Evolutionary conservation across 1,140 invertebrate species (phyloP), one percentile per base, ranked within the genome.

Genomic region (Drosophila cardini): DNA sequence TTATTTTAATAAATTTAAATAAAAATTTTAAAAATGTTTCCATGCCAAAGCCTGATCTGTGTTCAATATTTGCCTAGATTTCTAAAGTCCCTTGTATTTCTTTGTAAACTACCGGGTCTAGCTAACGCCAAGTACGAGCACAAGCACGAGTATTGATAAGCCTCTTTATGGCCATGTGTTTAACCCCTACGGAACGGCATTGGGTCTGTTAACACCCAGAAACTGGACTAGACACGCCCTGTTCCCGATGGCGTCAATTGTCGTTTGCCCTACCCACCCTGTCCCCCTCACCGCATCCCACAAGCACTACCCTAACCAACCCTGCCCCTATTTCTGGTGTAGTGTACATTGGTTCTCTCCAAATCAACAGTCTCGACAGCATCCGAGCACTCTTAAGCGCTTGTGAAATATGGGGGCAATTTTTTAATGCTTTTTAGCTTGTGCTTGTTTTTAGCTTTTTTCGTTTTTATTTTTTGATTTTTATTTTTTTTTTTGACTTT

Each of bases 141-240:
- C 11, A 11, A 38, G 36, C 11, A 50, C 26, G 18, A 34, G 36
- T 42, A n/a, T 40, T 67, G 55, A 58, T 58, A 72, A 65, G 42
- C 16, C 21, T 38, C 36, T 18, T 71, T 38, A 53, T 56, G 57
- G 65, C 36, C 65, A 60, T 61, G 46, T 61, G 48, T 16, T n/a
- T 38, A 60, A 60, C 50, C 52, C 60, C 52, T 64, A 16, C 34
- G 50, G 21, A 48, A 32, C 36, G 63, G 62, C 50, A 43, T 60
- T 60, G 57, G 42, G n/a, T 10, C 13, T 46, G 21, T 21, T 18
- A 52, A 38, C 32, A 57, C 43, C 32, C 34, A 57, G 26, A 48
- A 18, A 21, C 43, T 50, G 45, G 43, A 45, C 56, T n/a, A 30
- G 34, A 11, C 38, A 42, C 38, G 18, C 15, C 18, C 56, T 32